These are phyloP conservation scores for Rhinatrema bivittatum DNA, from an alignment of 2,797 vertebrate genomes.

Conservation along the genomic window DNA sequence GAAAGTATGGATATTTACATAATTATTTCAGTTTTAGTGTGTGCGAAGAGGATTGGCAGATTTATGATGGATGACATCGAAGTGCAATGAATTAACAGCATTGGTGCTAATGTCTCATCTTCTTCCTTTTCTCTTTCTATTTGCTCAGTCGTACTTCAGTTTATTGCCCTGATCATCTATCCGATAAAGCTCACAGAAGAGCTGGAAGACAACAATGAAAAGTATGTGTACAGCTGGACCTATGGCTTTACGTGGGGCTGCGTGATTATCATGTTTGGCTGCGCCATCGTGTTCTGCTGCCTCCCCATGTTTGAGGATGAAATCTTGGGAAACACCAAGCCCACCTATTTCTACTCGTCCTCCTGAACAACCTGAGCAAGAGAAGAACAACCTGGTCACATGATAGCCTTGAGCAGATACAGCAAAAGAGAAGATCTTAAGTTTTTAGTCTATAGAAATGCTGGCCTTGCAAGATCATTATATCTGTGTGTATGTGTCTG, in stretches of 20 bases:
- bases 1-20: too few relatives aligned
- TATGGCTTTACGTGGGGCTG: conserved; percentile 85
- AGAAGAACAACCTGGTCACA: not conserved
- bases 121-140: not conserved
- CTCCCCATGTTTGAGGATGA: conserved; percentile 70
- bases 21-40: too few relatives aligned
- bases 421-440: too few relatives aligned
- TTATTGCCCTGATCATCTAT: conserved; percentile 79
- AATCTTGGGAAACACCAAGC: conserved; percentile 57
- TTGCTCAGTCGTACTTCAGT: conserved; percentile 63
- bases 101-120: too few relatives aligned
- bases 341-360: conserved; percentile 64
- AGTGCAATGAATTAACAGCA: too few relatives aligned
- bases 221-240: conserved; percentile 78
- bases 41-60: too few relatives aligned
- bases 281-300: conserved; percentile 76
- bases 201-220: conserved; percentile 51
- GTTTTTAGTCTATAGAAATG: too few relatives aligned
- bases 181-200: conserved; percentile 67
- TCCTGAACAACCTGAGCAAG: conserved; percentile 15
- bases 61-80: too few relatives aligned
- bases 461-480: too few relatives aligned
- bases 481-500: too few relatives aligned
- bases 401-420: too few relatives aligned
- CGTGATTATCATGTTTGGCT: conserved; percentile 73